phyloP scores from a whole-genome alignment of 2,888 invertebrate species.

The Dasypolia templi region DNA sequence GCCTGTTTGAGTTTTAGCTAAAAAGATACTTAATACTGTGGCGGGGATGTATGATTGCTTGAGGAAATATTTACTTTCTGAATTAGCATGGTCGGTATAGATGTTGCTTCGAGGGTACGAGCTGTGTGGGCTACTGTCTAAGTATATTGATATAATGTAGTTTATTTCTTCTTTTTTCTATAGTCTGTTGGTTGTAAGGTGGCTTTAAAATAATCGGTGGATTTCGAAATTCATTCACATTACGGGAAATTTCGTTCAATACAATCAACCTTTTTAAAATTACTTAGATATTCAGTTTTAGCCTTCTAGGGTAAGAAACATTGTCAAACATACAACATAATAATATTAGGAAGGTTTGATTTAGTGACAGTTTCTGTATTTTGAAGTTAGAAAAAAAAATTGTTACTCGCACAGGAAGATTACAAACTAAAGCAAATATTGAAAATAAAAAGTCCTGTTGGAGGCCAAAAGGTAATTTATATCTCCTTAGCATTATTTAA shows the following conservation, averaged over 20 bases:
- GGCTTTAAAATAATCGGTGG: neutral
- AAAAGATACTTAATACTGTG: conserved; percentile 32
- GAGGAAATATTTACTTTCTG: conserved; percentile 36
- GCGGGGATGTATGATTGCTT: conserved; percentile 30
- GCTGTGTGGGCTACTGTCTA: conserved; percentile 42
- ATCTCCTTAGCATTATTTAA: too few relatives aligned
- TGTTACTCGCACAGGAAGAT: too few relatives aligned
- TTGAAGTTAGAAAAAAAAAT: neutral
- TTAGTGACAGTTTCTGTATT: neutral
- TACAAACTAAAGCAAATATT: too few relatives aligned
- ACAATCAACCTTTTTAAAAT: neutral
- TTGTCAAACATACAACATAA: too few relatives aligned
- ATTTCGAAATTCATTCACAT: neutral
- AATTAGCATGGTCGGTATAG: conserved; percentile 12
- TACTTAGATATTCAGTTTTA: too few relatives aligned
- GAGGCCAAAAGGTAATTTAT: too few relatives aligned
- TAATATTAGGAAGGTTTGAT: too few relatives aligned
- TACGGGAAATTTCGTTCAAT: neutral
- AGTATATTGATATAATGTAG: neutral
- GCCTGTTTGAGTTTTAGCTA: conserved; percentile 37
- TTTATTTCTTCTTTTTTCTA: neutral
- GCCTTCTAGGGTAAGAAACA: too few relatives aligned
- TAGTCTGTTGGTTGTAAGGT: neutral
- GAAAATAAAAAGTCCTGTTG: too few relatives aligned
- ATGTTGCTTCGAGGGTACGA: neutral